Percentiles rank a stretch among this genome's conserved stretches.
phyloP scores from a whole-genome alignment of 2,888 invertebrate genomes.

The Magallana nippona region DNA sequence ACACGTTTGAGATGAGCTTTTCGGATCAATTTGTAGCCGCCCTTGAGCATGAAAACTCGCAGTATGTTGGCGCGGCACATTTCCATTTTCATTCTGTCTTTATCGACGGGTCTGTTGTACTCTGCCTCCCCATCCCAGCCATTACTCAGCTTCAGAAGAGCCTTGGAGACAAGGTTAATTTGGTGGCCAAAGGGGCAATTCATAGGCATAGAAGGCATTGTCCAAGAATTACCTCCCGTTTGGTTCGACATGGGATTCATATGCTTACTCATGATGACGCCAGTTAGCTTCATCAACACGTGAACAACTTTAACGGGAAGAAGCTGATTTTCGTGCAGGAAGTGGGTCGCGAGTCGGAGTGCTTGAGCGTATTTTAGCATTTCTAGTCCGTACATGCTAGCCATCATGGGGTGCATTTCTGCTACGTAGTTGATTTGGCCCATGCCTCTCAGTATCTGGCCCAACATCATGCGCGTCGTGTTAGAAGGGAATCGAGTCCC shows the following conservation, averaged over 20 bases:
- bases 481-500: background rate
- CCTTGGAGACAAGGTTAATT: background rate
- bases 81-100: background rate
- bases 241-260: background rate
- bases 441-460: background rate
- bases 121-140: constrained; percentile 3
- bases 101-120: background rate
- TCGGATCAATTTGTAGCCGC: background rate
- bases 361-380: constrained; percentile 1
- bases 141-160: background rate
- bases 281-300: background rate
- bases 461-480: background rate
- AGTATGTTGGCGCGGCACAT: constrained; percentile 12
- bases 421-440: background rate
- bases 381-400: background rate
- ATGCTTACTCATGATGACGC: background rate
- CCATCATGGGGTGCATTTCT: constrained; percentile 5
- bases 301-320: background rate
- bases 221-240: background rate
- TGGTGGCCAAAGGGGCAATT: background rate
- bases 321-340: background rate
- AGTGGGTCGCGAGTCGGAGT: background rate
- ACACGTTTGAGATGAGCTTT: background rate
- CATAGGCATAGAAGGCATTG: background rate
- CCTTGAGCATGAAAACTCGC: background rate